Evolutionary conservation across 1,140 invertebrate species (phyloP), one percentile per base, ranked within the genome.

Genomic region (Pogonognathellus flavescens): DNA sequence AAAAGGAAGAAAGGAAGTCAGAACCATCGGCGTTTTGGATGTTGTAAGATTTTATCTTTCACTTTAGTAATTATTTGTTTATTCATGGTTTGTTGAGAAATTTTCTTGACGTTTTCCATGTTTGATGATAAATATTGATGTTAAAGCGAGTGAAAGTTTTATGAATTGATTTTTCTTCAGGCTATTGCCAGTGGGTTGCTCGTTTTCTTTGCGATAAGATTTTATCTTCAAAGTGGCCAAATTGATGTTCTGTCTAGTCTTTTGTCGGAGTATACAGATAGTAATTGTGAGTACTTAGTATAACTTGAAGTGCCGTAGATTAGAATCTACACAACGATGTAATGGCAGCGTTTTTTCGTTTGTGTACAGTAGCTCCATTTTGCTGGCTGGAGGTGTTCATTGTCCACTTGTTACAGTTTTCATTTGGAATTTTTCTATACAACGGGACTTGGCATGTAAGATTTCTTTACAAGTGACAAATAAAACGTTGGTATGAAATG

Each of bases 351-450:
- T 81, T 81, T 10, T 81, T 59, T 62, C 81, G n/a, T 6, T 16
- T 25, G 2, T 82, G 57, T 20, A 82, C 53, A 82, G 81, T 82
- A 18, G 22, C 81, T 8, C 81, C 81, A 60, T 82, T 82, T 31
- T 82, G 81, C 49, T 82, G 81, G 81, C 22, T 82, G 25, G 55
- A 82, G 41, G 31, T 82, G 11, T 82, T 82, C 18, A 41, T 57
- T n/a, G 59, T 82, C 1, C 57, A 82, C 25, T 57, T 41, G 18
- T 9, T 82, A 62, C 81, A 82, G 49, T 50, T 59, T 20, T 82
- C 31, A 16, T 82, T 82, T 49, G 81, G 81, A 22, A 57, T 53
- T 11, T 59, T 41, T 18, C 53, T 82, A 2, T 82, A 31, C 25
- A 59, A 22, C 31, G 53, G 50, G 18, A 82, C 81, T n/a, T 82